Conservation (phyloP, 2,113 vertebrate genomes). For the Martes martes region DNA sequence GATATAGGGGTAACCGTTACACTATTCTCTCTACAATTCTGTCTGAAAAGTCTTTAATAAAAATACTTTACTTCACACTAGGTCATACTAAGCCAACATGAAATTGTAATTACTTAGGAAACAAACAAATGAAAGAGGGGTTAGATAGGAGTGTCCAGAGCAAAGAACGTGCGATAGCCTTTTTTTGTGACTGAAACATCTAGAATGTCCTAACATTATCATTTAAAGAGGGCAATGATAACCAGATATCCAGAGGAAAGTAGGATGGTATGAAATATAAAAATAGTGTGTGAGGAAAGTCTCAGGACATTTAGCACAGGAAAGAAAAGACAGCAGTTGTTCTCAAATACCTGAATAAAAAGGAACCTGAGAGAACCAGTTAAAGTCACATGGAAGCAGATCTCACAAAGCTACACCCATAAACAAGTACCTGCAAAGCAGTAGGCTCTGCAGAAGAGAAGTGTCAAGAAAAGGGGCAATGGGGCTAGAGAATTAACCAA, state of each 20-base stretch:
- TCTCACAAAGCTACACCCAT: background rate
- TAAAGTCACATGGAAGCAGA: background rate
- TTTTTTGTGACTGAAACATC: background rate
- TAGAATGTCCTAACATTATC: background rate
- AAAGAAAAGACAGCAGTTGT: background rate
- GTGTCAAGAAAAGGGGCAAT: background rate
- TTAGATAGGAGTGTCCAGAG: background rate
- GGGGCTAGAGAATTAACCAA: background rate
- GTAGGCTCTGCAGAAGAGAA: background rate
- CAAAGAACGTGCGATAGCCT: background rate
- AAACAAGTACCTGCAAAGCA: background rate
- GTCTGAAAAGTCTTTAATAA: background rate
- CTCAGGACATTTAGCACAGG: background rate
- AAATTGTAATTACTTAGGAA: background rate
- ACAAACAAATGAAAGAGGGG: background rate
- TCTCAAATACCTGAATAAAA: background rate
- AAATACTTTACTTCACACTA: background rate
- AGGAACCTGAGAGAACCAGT: background rate
- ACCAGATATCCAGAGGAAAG: background rate
- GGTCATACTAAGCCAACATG: background rate
- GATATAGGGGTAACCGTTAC: background rate
- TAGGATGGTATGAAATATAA: background rate
- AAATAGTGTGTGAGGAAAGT: conserved; percentile 5
- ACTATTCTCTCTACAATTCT: background rate
- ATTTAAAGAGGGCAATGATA: background rate